Conservation (phyloP, 2,113 vertebrate species). For the Struthidea cinerea region DNA sequence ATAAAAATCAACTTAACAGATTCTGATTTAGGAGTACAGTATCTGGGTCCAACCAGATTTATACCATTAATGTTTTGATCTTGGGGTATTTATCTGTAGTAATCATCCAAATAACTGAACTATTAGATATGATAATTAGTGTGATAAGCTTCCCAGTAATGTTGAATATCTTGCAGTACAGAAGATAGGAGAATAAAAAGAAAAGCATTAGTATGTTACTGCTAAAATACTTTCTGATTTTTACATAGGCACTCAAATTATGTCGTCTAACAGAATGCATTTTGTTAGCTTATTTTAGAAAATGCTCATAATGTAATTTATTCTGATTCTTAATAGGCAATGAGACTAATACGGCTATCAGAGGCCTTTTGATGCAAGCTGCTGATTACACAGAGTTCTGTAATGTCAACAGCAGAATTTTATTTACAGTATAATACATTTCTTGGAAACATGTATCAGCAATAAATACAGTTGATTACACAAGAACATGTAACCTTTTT, state of each 20-base stretch:
- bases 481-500: slow-evolving; percentile 49
- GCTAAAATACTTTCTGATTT: slow-evolving; percentile 67
- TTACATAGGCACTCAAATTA: slow-evolving; percentile 64
- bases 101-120: slow-evolving; percentile 60
- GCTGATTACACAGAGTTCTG: slow-evolving; percentile 53
- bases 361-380: slow-evolving; percentile 66
- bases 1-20: not conserved
- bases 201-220: slow-evolving; percentile 48
- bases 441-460: slow-evolving; percentile 27
- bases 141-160: slow-evolving; percentile 55
- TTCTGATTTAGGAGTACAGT: not conserved
- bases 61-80: slow-evolving; percentile 56
- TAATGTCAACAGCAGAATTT: slow-evolving; percentile 60
- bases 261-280: slow-evolving; percentile 58
- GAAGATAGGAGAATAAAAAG: slow-evolving; percentile 46
- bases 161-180: slow-evolving; percentile 38
- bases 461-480: slow-evolving; percentile 56
- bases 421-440: slow-evolving; percentile 58
- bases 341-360: slow-evolving; percentile 60
- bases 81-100: slow-evolving; percentile 54
- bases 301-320: slow-evolving; percentile 63
- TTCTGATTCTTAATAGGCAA: slow-evolving; percentile 69
- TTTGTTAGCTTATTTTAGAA: slow-evolving; percentile 63
- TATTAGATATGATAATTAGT: slow-evolving; percentile 69
- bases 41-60: slow-evolving; percentile 3